Base-by-base conservation (phyloP, 1,140 invertebrate genomes). In the Chrysopa pallens region DNA sequence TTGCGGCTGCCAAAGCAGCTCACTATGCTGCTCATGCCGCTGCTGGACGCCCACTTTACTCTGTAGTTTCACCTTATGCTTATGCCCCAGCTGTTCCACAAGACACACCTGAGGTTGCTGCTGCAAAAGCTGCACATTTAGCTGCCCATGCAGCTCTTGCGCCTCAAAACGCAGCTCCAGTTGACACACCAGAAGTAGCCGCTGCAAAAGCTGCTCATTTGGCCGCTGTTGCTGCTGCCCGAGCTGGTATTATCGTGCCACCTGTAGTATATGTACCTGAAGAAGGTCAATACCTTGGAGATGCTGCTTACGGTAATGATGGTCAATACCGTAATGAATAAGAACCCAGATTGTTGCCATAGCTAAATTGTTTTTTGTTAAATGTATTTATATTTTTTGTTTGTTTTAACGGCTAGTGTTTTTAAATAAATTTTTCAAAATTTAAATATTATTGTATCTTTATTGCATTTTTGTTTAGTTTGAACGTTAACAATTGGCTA, bases 1-100 rank as follows among this genome's bases (percentile, higher is more conserved):
- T 51, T 14, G 42, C 43, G 31, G 45, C 45, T 15, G 73, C 72
- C 17, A 73, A 72, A 50, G 67, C 69, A 1, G 58, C 64, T n/a
- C 72, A 74, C 49, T 72, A 70, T 56, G 13, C 29, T 12, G 37
- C 38, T 29, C 28, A 17, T 37, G 31, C 38, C n/a, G 45, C 29
- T n/a, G 17, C 23, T 8, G 36, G 29, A 37, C 11, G 29, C 7
- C 31, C 43, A 27, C 23, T 46, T 31, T 46, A 36, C 31, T 38
- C 39, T 23, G 46, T 35, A 5, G 52, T 48, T 6, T 46, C 51
- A 33, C 49, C 41, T 9, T 40, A 48, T 14, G 52, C 56, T 49
- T 55, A 52, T 29, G 49, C 52, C 17, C 53, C 57, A 27, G 43
- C 53, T 8, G 43, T 44, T 14, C 7, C 46, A 8, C 29, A 27